These are phyloP conservation scores for Troilus luridus DNA, from an alignment of 2,888 invertebrate species.

Conservation along the genomic window DNA sequence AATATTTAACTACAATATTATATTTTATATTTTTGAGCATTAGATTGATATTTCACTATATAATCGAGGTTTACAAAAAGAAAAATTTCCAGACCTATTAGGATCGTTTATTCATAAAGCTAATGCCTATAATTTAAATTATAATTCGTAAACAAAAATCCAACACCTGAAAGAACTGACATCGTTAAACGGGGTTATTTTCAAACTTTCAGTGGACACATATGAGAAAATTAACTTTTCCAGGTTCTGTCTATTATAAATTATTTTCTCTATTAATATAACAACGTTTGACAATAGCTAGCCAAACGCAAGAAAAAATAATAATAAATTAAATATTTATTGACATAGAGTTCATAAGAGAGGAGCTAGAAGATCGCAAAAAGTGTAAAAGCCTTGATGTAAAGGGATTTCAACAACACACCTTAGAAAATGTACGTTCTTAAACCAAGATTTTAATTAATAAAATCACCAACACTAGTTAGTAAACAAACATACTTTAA, in stretches of 20 bases:
- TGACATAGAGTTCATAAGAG: not conserved
- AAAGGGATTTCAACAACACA: too few relatives aligned
- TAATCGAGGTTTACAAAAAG: not conserved
- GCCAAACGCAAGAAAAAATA: not conserved
- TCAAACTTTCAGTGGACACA: conserved; percentile 10
- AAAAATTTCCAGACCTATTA: too few relatives aligned
- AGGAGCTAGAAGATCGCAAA: not conserved
- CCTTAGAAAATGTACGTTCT: too few relatives aligned
- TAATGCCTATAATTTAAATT: not conserved
- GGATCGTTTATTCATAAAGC: not conserved
- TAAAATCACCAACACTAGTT: too few relatives aligned
- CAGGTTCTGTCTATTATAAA: not conserved
- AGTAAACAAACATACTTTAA: too few relatives aligned
- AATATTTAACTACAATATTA: too few relatives aligned
- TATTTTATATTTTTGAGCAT: not conserved
- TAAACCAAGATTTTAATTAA: too few relatives aligned
- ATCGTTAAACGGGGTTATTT: conserved; percentile 15
- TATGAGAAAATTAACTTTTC: not conserved
- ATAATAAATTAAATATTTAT: not conserved
- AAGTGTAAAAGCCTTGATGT: too few relatives aligned
- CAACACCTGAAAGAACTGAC: not conserved
- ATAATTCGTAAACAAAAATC: not conserved
- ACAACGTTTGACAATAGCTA: not conserved
- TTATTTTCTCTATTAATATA: not conserved
- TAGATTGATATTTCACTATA: not conserved